Evolutionary conservation across 2,888 invertebrate genomes (phyloP).

Genomic region (Nemotelus nigrinus): DNA sequence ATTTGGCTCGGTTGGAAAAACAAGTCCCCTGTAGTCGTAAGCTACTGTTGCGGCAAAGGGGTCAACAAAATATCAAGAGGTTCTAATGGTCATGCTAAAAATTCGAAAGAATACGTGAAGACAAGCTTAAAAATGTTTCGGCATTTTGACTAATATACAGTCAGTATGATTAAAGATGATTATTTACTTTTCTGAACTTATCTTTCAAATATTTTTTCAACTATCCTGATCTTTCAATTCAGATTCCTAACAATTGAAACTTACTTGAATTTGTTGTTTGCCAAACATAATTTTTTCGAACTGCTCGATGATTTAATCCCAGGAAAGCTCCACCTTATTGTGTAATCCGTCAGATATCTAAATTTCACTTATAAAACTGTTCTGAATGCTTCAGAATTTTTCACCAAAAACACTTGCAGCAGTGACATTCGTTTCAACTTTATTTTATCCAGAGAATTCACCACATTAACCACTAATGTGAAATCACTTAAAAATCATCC

Average conservation of each 20-base stretch:
- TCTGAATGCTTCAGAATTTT: too few relatives aligned
- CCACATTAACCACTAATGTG: too few relatives aligned
- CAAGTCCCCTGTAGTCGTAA: not conserved
- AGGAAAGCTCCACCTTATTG: conserved; percentile 43
- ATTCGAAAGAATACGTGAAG: not conserved
- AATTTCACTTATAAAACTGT: too few relatives aligned
- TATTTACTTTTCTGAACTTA: too few relatives aligned
- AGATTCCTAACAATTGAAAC: too few relatives aligned
- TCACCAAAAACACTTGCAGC: too few relatives aligned
- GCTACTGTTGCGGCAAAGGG: conserved; percentile 5
- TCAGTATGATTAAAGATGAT: too few relatives aligned
- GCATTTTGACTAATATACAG: not conserved
- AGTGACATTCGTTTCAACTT: too few relatives aligned
- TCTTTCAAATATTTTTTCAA: not conserved
- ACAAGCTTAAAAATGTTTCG: not conserved
- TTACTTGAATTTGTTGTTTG: too few relatives aligned
- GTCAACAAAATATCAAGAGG: conserved; percentile 36
- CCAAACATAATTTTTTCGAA: too few relatives aligned
- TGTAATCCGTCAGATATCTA: conserved; percentile 2
- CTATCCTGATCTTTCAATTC: not conserved
- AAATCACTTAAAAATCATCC: too few relatives aligned
- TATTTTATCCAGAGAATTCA: too few relatives aligned
- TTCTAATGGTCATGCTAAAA: not conserved
- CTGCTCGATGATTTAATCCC: conserved; percentile 9
- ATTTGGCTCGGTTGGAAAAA: not conserved